Evolutionary conservation across 2,888 invertebrate species (phyloP), one percentile per base, ranked within the genome.

Genomic region (Eulithis prunata): DNA sequence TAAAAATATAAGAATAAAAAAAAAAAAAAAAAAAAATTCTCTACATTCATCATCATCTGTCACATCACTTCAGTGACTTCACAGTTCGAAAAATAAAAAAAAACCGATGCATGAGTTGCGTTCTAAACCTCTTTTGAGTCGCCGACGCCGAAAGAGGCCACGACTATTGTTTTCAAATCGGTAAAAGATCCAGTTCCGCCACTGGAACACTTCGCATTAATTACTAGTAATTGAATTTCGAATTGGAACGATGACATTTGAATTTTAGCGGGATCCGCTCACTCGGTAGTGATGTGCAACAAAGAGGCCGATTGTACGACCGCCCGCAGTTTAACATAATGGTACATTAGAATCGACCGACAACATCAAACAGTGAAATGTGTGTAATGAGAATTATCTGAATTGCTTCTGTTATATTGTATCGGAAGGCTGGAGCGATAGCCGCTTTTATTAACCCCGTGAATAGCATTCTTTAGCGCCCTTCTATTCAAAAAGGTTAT

Each of bases 181-280:
- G 85, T 87, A 87, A 86, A 85, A 88, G 83, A 82, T 82, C 83
- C 81, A 83, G 85, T 83, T 83, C 87, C 88, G 91, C 89, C 88
- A 89, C 88, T 87, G 89, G 63, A 87, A 83, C 86, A 85, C 86
- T 80, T 84, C 86, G 88, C 87, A 91, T 93, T 94, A 94, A 94
- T 94, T 94, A 94, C 93, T 90, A 83, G 89, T 94, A 94, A 94
- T 94, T 94, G 94, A 94, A 94, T 94, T 94, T 94, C 92, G 94
- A 94, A 94, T 94, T 94, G 94, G 94, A 90, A 94, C 90, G 94
- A 94, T 94, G 94, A 94, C 94, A 94, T 92, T 94, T 91, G 89
- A 89, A 87, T 94, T 94, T 94, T 93, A 85, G 88, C 91, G 90
- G 87, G 86, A 86, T 81, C 79, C 83, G 84, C 78, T 83, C 84